Evolutionary conservation across 2,888 invertebrate genomes (phyloP), one percentile per base, ranked within the genome.

Genomic region (Yponomeuta evonymella): DNA sequence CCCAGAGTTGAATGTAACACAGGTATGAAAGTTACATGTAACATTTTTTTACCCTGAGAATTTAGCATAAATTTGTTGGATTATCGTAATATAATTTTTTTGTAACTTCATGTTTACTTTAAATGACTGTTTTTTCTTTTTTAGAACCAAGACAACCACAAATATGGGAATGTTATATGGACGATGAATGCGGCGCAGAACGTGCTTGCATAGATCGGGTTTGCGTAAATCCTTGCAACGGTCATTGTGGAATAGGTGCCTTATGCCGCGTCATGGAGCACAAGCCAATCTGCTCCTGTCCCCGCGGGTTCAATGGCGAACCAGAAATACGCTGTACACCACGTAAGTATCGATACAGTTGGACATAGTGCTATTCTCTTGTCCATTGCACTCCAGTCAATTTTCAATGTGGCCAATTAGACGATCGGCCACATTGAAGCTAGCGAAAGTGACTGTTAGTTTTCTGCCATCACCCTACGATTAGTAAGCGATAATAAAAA

Each of bases 231-330:
- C 97, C 97, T 5, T 98, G 97, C 78, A 81, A 90, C 15, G 94
- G 95, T 75, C 94, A 95, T 23, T 98, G 98, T 83, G 96, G 96
- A 64, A 85, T 92, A 67, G 95, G 96, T 70, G 96, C 97, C n/a
- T 94, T 97, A 79, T 98, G 98, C 80, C 95, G 96, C 74, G 95
- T 95, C 4, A 94, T 96, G 77, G 93, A 95, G 74, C 96, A 97
- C 78, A 92, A 93, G 79, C 94, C 97, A 0, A 88, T 95, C 63
- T 98, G 98, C 83, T 94, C 94, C 74, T 98, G 98, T 83, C 98
- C 98, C 15, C 90, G 92, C 69, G 95, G 95, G 70, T 96, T 95
- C 82, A 93, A 94, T 69, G 97, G 97, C 69, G 94, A 96, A 81
- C 94, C 97, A 29, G 87, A 89, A 75, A 87, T 94, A 70, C 94